A percentile compares a stretch with the other conserved stretches of the same genome.
These are phyloP conservation scores for Poeciliopsis retropinna DNA, from an alignment of 2,113 vertebrate species.

Conservation along the genomic window DNA sequence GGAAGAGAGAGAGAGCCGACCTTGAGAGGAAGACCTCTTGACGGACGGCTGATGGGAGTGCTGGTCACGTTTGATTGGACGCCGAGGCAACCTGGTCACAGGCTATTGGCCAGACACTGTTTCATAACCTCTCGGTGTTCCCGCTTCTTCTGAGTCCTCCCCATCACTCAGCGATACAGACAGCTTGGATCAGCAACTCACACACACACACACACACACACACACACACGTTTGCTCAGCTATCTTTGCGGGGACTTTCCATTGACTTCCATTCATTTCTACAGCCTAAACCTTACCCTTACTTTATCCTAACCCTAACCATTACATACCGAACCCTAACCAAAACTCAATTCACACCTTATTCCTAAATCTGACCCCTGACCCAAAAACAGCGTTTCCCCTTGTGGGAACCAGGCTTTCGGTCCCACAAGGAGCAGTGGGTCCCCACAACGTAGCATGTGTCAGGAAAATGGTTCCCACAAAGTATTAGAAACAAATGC, in stretches of 20 bases:
- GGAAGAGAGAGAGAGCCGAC: slow-evolving; percentile 70
- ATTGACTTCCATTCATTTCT: too few relatives aligned
- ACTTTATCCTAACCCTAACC: too few relatives aligned
- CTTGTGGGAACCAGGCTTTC: too few relatives aligned
- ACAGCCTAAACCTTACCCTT: too few relatives aligned
- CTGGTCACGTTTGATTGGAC: slow-evolving; percentile 72
- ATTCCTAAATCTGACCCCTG: too few relatives aligned
- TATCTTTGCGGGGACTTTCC: too few relatives aligned
- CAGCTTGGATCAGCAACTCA: slow-evolving; percentile 69
- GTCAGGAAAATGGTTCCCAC: too few relatives aligned
- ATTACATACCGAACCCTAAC: too few relatives aligned
- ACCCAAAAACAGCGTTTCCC: too few relatives aligned
- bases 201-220: neutral
- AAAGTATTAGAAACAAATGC: too few relatives aligned
- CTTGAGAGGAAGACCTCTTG: slow-evolving; percentile 78
- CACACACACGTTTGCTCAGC: neutral
- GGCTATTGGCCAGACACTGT: slow-evolving; percentile 60
- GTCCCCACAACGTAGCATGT: too few relatives aligned
- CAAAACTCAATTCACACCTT: slow-evolving; percentile 38
- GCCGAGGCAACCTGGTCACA: slow-evolving; percentile 51
- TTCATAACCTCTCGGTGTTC: slow-evolving; percentile 28
- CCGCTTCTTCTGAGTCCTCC: slow-evolving; percentile 60
- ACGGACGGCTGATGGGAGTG: slow-evolving; percentile 68
- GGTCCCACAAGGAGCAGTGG: too few relatives aligned
- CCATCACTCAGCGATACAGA: slow-evolving; percentile 66